Conservation (phyloP, 1,140 invertebrate species). For the Gonioctena quinquepunctata region DNA sequence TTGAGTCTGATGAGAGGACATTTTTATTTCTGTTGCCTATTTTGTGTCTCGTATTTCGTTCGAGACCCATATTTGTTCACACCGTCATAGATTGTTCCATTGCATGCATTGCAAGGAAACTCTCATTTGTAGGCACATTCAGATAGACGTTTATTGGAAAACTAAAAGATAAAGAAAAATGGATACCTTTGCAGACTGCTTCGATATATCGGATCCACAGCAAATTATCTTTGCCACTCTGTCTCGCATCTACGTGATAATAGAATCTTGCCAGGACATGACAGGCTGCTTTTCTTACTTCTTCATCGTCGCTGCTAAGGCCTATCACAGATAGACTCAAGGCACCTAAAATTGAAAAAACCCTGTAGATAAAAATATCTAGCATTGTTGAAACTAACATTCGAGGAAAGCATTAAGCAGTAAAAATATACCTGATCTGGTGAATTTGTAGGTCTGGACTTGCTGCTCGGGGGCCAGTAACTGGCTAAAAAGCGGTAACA, state of each 20-base stretch:
- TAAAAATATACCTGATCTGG: conserved; percentile 53
- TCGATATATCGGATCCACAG: conserved; percentile 49
- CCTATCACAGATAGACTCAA: conserved; percentile 68
- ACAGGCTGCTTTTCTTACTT: conserved; percentile 67
- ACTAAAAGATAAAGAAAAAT: no score
- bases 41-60: no score
- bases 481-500: conserved; percentile 70
- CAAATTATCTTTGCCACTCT: conserved; percentile 46
- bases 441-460: conserved; percentile 68
- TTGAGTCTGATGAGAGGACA: no score
- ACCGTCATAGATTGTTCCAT: no score
- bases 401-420: no score
- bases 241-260: conserved; percentile 68
- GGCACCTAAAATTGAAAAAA: conserved; percentile 45
- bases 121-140: no score
- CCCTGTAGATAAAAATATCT: not conserved
- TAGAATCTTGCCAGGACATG: conserved; percentile 70
- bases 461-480: conserved; percentile 67
- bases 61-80: no score
- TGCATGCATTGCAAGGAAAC: no score
- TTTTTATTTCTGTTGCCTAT: no score
- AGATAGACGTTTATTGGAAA: no score
- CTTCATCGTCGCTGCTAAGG: conserved; percentile 62
- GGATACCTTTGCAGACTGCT: conserved; percentile 46
- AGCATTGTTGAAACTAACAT: no score